Evolutionary conservation across 1,140 invertebrate genomes (phyloP).

Genomic region (Druon quercuslanigerum): DNA sequence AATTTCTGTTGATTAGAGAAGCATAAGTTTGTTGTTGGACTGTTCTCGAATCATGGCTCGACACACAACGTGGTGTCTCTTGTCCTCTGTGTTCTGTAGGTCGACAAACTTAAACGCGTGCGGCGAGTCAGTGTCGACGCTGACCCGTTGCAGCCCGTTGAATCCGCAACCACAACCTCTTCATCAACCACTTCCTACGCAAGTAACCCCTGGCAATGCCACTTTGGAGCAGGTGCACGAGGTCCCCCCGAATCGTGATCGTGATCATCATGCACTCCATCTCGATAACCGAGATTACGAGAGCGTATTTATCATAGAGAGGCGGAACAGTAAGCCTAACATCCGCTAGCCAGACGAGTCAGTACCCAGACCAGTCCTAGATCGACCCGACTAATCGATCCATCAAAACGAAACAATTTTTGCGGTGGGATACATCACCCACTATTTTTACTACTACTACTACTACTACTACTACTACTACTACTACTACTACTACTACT

Average conservation of each 20-base stretch:
- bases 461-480: slow-evolving; percentile 57
- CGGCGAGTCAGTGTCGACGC: slow-evolving; percentile 76
- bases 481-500: slow-evolving; percentile 61
- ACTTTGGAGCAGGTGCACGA: slow-evolving; percentile 74
- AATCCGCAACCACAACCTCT: slow-evolving; percentile 76
- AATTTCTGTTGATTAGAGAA: slow-evolving; percentile 4
- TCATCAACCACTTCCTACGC: slow-evolving; percentile 76
- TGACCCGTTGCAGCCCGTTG: slow-evolving; percentile 76
- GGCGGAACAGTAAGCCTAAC: slow-evolving; percentile 82
- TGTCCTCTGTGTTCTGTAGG: slow-evolving; percentile 75
- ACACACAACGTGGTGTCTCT: slow-evolving; percentile 66
- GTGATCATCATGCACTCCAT: slow-evolving; percentile 75
- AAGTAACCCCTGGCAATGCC: slow-evolving; percentile 75
- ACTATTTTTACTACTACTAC: slow-evolving; percentile 58
- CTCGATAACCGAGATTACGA: slow-evolving; percentile 82
- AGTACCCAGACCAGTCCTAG: slow-evolving; percentile 64
- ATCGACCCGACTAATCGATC: slow-evolving; percentile 58
- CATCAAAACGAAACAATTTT: slow-evolving; percentile 58
- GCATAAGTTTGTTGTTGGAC: slow-evolving; percentile 44
- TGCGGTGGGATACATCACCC: slow-evolving; percentile 48
- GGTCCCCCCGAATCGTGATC: slow-evolving; percentile 74
- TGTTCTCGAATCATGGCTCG: slow-evolving; percentile 55
- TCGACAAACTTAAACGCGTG: slow-evolving; percentile 76
- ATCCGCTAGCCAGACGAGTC: slow-evolving; percentile 70
- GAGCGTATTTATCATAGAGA: slow-evolving; percentile 86